These are phyloP conservation scores for Champsocephalus gunnari DNA, from an alignment of 2,797 vertebrate genomes.

Conservation along the genomic window DNA sequence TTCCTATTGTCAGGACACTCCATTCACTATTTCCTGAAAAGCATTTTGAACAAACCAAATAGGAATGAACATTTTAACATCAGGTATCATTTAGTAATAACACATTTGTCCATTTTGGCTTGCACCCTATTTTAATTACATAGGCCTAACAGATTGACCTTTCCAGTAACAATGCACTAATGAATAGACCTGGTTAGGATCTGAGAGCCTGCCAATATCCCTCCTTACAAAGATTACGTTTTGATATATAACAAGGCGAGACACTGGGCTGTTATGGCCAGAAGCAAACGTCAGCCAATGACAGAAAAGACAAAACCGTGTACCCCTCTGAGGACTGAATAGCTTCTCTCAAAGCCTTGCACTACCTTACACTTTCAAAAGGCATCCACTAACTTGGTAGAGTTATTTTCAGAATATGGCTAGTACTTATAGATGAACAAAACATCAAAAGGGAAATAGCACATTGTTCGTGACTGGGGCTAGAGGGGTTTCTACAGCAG, in stretches of 20 bases:
- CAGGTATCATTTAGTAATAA: neutral
- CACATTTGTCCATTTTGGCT: neutral
- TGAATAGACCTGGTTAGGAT: slow-evolving; percentile 14
- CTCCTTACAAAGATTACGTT: slow-evolving; percentile 12
- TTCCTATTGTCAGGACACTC: neutral
- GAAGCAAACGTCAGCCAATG: slow-evolving; percentile 38
- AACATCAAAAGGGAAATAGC: neutral
- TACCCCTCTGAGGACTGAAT: slow-evolving; percentile 16
- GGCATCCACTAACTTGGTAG: neutral
- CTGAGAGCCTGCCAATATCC: slow-evolving; percentile 8
- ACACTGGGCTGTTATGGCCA: slow-evolving; percentile 11
- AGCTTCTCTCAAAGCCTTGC: neutral
- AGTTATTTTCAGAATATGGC: neutral
- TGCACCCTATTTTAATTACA: neutral
- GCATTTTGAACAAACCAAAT: neutral
- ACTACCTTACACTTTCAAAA: neutral
- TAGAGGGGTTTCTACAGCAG: neutral
- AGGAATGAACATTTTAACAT: neutral
- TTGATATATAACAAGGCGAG: slow-evolving; percentile 1
- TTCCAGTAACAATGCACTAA: slow-evolving; percentile 25
- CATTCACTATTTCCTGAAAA: neutral
- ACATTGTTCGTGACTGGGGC: neutral
- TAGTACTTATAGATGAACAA: slow-evolving; percentile 8
- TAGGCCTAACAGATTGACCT: slow-evolving; percentile 17
- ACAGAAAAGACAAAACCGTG: slow-evolving; percentile 17